Conservation (phyloP, 2,797 vertebrate genomes). For the Hippocampus kuda region DNA sequence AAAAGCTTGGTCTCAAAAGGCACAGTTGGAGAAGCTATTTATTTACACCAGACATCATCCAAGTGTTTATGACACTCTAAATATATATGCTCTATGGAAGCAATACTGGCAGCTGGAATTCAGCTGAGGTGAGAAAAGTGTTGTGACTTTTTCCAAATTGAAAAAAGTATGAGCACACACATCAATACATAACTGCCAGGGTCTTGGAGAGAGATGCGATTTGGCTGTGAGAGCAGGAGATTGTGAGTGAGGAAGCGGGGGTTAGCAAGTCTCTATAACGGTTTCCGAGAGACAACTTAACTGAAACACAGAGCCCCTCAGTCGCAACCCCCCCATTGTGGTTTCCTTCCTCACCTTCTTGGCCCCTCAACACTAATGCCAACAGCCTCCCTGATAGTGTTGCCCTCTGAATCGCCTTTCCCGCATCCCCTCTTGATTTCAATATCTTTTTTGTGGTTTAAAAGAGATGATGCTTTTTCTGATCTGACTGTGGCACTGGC, state of each 20-base stretch:
- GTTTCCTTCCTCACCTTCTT: constrained; percentile 57
- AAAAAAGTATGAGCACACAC: neutral
- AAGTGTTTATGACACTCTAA: too few species aligned
- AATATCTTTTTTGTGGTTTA: constrained; percentile 48
- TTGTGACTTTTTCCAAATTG: neutral
- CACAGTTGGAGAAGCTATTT: too few species aligned
- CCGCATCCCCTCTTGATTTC: constrained; percentile 21
- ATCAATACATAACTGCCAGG: constrained; percentile 10
- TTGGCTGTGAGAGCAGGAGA: constrained; percentile 48
- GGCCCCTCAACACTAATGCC: constrained; percentile 45
- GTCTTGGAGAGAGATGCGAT: constrained; percentile 36
- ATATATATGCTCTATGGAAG: too few species aligned
- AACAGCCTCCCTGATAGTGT: constrained; percentile 39
- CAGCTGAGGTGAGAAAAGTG: neutral
- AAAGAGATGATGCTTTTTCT: constrained; percentile 56
- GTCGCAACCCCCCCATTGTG: constrained; percentile 50
- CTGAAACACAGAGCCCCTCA: constrained; percentile 54
- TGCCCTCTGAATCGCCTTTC: constrained; percentile 24
- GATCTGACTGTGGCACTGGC: constrained; percentile 53
- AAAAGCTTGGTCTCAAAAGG: neutral
- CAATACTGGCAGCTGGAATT: neutral
- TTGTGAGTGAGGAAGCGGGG: constrained; percentile 37
- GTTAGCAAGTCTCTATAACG: constrained; percentile 57
- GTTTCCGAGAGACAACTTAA: constrained; percentile 52
- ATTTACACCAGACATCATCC: too few species aligned